Conservation (phyloP, 1,140 invertebrate genomes). For the Cecropterus lyciades region DNA sequence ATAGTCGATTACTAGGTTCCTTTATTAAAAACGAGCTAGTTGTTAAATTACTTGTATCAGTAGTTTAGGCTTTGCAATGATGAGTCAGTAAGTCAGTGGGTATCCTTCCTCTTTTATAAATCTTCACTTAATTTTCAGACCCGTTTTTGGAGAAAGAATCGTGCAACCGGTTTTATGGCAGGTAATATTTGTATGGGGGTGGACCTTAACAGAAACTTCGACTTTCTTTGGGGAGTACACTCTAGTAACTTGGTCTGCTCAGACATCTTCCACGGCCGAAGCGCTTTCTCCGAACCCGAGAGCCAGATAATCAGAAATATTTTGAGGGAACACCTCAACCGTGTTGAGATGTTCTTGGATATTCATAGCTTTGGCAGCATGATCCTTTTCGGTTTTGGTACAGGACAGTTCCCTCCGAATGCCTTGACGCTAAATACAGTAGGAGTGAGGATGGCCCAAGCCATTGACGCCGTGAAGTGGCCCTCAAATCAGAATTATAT, state of each 20-base stretch:
- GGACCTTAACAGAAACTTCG: slow-evolving; percentile 89
- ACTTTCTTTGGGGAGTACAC: slow-evolving; percentile 86
- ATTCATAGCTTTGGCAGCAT: slow-evolving; percentile 88
- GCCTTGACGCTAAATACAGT: slow-evolving; percentile 46
- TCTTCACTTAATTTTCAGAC: slow-evolving; percentile 82
- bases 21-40: too few relatives aligned
- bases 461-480: slow-evolving; percentile 57
- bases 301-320: slow-evolving; percentile 82
- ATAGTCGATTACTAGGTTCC: too few relatives aligned
- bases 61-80: too few relatives aligned
- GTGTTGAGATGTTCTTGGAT: slow-evolving; percentile 84
- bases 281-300: slow-evolving; percentile 89
- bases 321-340: slow-evolving; percentile 67
- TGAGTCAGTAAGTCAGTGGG: too few relatives aligned
- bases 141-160: slow-evolving; percentile 86
- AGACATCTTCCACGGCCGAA: slow-evolving; percentile 87
- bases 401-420: slow-evolving; percentile 51
- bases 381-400: slow-evolving; percentile 82
- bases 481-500: slow-evolving; percentile 49
- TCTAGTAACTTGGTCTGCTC: slow-evolving; percentile 86
- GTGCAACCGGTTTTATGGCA: slow-evolving; percentile 51
- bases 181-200: slow-evolving; percentile 82
- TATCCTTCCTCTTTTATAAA: too few relatives aligned
- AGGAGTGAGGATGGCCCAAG: slow-evolving; percentile 53
- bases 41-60: too few relatives aligned